A percentile compares a stretch with the other conserved stretches of the same genome.
Evolutionary conservation across 1,140 invertebrate genomes (phyloP).

Genomic region (Lanistes nyassanus): DNA sequence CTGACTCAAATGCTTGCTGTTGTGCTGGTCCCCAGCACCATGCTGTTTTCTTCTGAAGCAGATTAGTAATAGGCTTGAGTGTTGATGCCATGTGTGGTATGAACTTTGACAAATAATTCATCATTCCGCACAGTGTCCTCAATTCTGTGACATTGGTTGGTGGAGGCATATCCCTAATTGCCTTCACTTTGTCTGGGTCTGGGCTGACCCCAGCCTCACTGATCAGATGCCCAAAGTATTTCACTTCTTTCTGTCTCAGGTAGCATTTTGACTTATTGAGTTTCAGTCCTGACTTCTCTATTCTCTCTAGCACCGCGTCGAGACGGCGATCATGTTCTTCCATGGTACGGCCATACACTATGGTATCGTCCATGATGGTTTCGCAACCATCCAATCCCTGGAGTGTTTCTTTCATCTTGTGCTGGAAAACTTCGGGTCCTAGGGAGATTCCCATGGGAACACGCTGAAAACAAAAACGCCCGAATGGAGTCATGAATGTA

Average conservation of each 20-base stretch:
- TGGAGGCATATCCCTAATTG: constrained; percentile 37
- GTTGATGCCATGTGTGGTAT: constrained; percentile 28
- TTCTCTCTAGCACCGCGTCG: constrained; percentile 39
- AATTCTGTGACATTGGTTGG: constrained; percentile 42
- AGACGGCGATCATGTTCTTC: constrained; percentile 43
- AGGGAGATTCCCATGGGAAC: constrained; percentile 65
- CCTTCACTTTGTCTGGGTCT: constrained; percentile 56
- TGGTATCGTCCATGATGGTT: constrained; percentile 45
- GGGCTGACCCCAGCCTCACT: constrained; percentile 32
- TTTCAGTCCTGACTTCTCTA: constrained; percentile 42
- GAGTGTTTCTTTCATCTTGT: constrained; percentile 32
- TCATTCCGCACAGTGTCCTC: constrained; percentile 18
- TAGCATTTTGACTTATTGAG: constrained; percentile 63
- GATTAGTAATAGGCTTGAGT: constrained; percentile 24
- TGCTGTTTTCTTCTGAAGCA: constrained; percentile 29
- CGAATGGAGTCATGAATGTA: constrained; percentile 61
- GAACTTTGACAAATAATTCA: constrained; percentile 30
- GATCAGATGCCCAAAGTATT: constrained; percentile 33
- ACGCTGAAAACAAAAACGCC: constrained; percentile 56
- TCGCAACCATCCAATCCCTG: constrained; percentile 18
- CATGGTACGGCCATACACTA: constrained; percentile 38
- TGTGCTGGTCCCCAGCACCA: constrained; percentile 30
- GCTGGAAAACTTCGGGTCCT: constrained; percentile 38
- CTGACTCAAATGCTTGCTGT: constrained; percentile 17
- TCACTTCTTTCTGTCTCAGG: constrained; percentile 34